Percentiles rank a stretch among this genome's conserved stretches.
phyloP scores from a whole-genome alignment of 2,888 invertebrate species.

The Hyposoter dolosus region DNA sequence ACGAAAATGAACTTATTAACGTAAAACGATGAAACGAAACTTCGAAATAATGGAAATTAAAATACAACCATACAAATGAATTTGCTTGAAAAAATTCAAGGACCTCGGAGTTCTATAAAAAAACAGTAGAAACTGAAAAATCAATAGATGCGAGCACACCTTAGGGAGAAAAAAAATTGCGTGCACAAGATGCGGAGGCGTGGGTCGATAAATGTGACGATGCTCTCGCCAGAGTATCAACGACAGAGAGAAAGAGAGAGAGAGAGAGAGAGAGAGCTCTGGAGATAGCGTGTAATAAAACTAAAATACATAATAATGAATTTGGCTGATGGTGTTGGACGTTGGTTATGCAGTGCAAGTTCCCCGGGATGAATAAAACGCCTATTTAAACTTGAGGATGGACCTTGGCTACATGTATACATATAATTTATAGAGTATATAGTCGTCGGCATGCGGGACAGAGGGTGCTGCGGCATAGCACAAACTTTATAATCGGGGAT shows the following conservation, averaged over 20 bases:
- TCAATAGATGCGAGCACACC: neutral
- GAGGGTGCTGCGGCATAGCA: slow-evolving; percentile 42
- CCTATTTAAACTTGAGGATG: slow-evolving; percentile 69
- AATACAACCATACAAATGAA: neutral
- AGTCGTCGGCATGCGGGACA: neutral
- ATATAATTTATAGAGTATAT: neutral
- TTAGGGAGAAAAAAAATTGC: slow-evolving; percentile 14
- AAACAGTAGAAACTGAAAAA: neutral
- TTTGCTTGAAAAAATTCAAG: neutral
- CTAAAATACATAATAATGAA: slow-evolving; percentile 68
- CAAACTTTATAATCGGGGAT: slow-evolving; percentile 30
- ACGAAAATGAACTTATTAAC: neutral
- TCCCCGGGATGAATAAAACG: slow-evolving; percentile 63
- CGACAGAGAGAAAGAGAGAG: neutral
- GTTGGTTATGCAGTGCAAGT: slow-evolving; percentile 52
- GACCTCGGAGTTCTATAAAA: neutral
- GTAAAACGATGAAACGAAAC: neutral
- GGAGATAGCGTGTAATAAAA: slow-evolving; percentile 56
- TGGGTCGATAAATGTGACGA: slow-evolving; percentile 53
- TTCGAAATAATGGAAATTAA: neutral
- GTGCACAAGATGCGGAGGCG: slow-evolving; percentile 15
- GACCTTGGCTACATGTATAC: slow-evolving; percentile 64
- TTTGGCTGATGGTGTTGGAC: slow-evolving; percentile 56
- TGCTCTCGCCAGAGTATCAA: slow-evolving; percentile 35
- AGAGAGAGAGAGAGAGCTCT: neutral